These are phyloP conservation scores for Hemistola chrysoprasaria DNA, from an alignment of 2,888 invertebrate species.

Conservation along the genomic window DNA sequence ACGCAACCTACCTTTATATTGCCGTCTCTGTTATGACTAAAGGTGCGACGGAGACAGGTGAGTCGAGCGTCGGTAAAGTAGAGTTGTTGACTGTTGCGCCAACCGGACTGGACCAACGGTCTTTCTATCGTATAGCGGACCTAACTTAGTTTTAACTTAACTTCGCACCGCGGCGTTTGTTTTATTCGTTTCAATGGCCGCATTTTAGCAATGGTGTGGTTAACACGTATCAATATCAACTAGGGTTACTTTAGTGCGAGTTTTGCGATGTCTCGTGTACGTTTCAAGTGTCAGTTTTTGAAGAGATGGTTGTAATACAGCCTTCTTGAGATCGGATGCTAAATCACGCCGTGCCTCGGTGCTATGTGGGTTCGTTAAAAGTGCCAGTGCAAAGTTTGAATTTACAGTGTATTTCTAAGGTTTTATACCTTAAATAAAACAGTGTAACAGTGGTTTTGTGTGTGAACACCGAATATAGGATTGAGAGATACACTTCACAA, in stretches of 20 bases:
- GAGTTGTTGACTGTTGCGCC: conserved; percentile 61
- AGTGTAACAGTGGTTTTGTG: conserved; percentile 53
- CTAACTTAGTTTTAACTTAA: conserved; percentile 78
- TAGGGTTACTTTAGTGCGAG: conserved; percentile 47
- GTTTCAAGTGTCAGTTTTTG: conserved; percentile 41
- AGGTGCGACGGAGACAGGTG: conserved; percentile 45
- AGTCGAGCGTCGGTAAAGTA: conserved; percentile 64
- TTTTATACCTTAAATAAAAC: conserved; percentile 50
- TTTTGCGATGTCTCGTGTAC: conserved; percentile 48
- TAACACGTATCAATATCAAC: conserved; percentile 58
- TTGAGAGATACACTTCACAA: conserved; percentile 57
- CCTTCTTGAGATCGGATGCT: conserved; percentile 68
- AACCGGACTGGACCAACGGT: conserved; percentile 81
- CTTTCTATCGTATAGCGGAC: conserved; percentile 71
- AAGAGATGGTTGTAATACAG: conserved; percentile 48
- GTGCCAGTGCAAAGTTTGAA: conserved; percentile 75
- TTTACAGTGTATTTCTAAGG: conserved; percentile 61
- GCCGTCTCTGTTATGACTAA: conserved; percentile 42
- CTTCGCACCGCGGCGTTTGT: conserved; percentile 65
- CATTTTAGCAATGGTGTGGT: conserved; percentile 62
- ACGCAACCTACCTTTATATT: conserved; percentile 43
- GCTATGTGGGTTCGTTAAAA: conserved; percentile 71
- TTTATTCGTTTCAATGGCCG: conserved; percentile 54
- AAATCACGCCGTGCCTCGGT: conserved; percentile 71
- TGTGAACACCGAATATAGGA: conserved; percentile 57